Evolutionary conservation across 53 echinoderm and acorn worm species (phyloP).

Genomic region (Echinometra lucunter): DNA sequence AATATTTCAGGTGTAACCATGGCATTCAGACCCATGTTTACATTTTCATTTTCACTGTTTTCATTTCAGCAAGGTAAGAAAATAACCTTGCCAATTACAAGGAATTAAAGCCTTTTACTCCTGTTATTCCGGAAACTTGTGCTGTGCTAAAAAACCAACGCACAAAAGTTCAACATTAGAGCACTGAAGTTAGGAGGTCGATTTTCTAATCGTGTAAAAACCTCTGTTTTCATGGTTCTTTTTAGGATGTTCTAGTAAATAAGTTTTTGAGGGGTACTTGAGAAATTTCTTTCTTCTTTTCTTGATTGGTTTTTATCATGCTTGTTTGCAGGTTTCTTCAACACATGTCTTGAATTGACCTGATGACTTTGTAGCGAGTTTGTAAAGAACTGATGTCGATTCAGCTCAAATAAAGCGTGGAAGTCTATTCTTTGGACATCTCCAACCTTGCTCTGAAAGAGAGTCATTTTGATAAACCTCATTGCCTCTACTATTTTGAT

Average conservation of each 20-base stretch:
- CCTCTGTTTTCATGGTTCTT: conserved; percentile 16
- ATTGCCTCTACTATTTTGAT: conserved; percentile 27
- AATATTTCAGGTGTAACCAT: conserved; percentile 57
- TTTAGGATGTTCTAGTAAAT: conserved; percentile 45
- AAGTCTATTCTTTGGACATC: neutral
- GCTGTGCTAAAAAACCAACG: conserved; percentile 2
- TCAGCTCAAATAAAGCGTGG: conserved; percentile 33
- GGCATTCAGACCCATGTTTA: conserved; percentile 39
- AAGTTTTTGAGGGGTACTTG: conserved; percentile 25
- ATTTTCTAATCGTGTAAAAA: conserved; percentile 3
- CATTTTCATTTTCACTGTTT: conserved; percentile 62
- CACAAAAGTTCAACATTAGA: conserved; percentile 49
- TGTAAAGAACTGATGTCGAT: neutral
- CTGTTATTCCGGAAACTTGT: conserved; percentile 69
- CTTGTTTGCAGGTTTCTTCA: conserved; percentile 42
- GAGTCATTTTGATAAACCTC: conserved; percentile 4
- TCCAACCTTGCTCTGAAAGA: neutral
- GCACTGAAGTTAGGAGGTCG: neutral
- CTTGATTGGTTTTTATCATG: conserved; percentile 1
- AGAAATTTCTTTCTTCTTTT: conserved; percentile 39
- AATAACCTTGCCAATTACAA: conserved; percentile 56
- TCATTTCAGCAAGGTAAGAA: conserved; percentile 50
- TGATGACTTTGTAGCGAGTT: conserved; percentile 36
- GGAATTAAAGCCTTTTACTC: conserved; percentile 23
- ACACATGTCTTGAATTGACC: conserved; percentile 13